These are phyloP conservation scores for Pocillopora grandis DNA, from an alignment of 92 coral and sea anemone genomes.

Conservation along the genomic window DNA sequence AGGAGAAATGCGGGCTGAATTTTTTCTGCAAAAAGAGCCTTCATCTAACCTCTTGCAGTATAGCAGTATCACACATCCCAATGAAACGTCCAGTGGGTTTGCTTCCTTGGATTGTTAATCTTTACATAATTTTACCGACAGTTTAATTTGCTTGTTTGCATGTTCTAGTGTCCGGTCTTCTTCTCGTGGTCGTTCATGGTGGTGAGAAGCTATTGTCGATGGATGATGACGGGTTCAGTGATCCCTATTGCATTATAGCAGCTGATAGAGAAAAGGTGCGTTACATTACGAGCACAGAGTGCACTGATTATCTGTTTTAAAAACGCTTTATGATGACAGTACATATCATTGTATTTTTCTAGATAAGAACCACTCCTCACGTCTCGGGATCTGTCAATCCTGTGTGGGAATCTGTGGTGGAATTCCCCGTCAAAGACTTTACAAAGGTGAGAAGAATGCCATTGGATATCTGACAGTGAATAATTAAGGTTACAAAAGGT, in stretches of 20 bases:
- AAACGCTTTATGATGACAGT: background rate
- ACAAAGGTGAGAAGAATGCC: constrained; percentile 57
- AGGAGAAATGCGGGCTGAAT: too few species aligned
- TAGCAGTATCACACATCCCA: too few species aligned
- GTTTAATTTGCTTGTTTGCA: background rate
- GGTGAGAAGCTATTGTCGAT: constrained; percentile 82
- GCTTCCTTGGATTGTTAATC: too few species aligned
- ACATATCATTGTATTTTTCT: background rate
- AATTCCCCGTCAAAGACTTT: constrained; percentile 79
- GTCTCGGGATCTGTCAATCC: constrained; percentile 87
- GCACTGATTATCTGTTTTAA: background rate
- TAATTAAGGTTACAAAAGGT: too few species aligned
- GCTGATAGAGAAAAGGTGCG: constrained; percentile 73
- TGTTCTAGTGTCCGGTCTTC: constrained; percentile 71
- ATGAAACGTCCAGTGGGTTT: too few species aligned
- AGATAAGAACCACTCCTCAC: constrained; percentile 79
- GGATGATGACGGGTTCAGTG: constrained; percentile 94
- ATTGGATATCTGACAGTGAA: too few species aligned
- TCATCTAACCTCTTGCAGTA: too few species aligned
- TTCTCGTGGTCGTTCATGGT: constrained; percentile 83
- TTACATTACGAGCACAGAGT: background rate
- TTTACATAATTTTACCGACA: background rate
- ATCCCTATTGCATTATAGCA: constrained; percentile 87
- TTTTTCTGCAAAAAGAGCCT: too few species aligned
- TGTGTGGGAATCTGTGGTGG: constrained; percentile 87